Conservation (phyloP, 1,140 invertebrate genomes). For the Orius insidiosus region DNA sequence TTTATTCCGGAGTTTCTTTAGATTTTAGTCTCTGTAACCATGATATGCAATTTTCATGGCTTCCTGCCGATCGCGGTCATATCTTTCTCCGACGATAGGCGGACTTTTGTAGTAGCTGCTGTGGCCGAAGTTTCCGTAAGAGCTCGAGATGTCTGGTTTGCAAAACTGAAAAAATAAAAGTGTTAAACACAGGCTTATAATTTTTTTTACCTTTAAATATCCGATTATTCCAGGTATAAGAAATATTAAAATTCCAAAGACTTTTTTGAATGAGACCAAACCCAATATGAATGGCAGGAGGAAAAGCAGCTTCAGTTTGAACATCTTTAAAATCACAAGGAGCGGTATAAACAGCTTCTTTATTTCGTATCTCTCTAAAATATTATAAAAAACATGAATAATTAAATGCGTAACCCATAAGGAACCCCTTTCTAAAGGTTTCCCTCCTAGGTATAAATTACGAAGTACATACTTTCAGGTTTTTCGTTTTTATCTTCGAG, state of each 20-base stretch:
- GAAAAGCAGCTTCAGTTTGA: slow-evolving; percentile 62
- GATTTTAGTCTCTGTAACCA: background rate
- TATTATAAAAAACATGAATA: slow-evolving; percentile 3
- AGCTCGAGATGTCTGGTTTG: slow-evolving; percentile 31
- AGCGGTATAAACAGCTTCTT: slow-evolving; percentile 68
- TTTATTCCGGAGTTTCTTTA: too few relatives aligned
- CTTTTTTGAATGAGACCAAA: slow-evolving; percentile 64
- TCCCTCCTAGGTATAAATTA: too few relatives aligned
- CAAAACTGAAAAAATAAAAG: slow-evolving; percentile 30
- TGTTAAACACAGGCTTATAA: background rate
- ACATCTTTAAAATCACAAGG: slow-evolving; percentile 59
- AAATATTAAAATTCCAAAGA: slow-evolving; percentile 56
- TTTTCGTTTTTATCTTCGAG: slow-evolving; percentile 61
- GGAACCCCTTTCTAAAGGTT: too few relatives aligned
- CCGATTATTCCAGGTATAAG: slow-evolving; percentile 57
- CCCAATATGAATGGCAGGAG: slow-evolving; percentile 65
- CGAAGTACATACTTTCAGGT: slow-evolving; percentile 59
- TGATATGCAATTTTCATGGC: slow-evolving; percentile 13
- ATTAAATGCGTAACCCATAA: too few relatives aligned
- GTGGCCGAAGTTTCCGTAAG: slow-evolving; percentile 28
- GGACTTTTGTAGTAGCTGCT: slow-evolving; percentile 25
- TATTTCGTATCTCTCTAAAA: slow-evolving; percentile 52
- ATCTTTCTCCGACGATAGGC: slow-evolving; percentile 7
- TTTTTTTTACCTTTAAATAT: slow-evolving; percentile 42
- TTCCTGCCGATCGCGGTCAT: slow-evolving; percentile 19